phyloP scores from a whole-genome alignment of 23 tunicate species.

The Ciona savignyi region DNA sequence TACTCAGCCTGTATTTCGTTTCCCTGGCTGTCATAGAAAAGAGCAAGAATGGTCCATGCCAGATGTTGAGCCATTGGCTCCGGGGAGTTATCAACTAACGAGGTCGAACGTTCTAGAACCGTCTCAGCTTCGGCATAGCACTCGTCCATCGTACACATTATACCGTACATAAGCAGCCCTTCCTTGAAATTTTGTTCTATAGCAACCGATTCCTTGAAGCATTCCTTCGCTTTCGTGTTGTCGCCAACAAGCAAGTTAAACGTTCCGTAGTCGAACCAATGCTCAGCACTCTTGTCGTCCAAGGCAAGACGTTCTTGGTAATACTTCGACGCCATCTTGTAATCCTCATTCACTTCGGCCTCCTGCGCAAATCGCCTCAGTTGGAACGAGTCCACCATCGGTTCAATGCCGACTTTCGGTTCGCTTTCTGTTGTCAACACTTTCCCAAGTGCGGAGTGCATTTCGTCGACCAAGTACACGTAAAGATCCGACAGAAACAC shows the following conservation, averaged over 20 bases:
- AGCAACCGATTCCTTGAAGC: slow-evolving; percentile 83
- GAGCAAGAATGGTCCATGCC: slow-evolving; percentile 73
- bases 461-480: slow-evolving; percentile 88
- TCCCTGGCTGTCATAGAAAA: slow-evolving; percentile 74
- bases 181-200: slow-evolving; percentile 53
- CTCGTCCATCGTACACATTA: slow-evolving; percentile 64
- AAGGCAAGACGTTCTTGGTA: slow-evolving; percentile 53
- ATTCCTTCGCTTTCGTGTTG: slow-evolving; percentile 68
- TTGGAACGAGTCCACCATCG: slow-evolving; percentile 47
- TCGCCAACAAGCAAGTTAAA: slow-evolving; percentile 61
- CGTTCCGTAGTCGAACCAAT: slow-evolving; percentile 89
- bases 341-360: slow-evolving; percentile 84
- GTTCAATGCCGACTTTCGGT: slow-evolving; percentile 20
- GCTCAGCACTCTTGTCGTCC: slow-evolving; percentile 61
- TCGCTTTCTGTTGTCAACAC: slow-evolving; percentile 34
- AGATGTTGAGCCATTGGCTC: slow-evolving; percentile 1
- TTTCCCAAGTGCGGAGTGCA: slow-evolving; percentile 71
- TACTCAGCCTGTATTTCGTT: slow-evolving; percentile 85
- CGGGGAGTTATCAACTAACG: slow-evolving; percentile 9
- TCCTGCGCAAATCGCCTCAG: slow-evolving; percentile 83
- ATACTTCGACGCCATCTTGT: slow-evolving; percentile 58
- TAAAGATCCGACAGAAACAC: slow-evolving; percentile 81
- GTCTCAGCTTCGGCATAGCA: slow-evolving; percentile 68
- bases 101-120: slow-evolving; percentile 70
- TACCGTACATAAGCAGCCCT: slow-evolving; percentile 81